These are phyloP conservation scores for Chalcosyrphus nemorum DNA, from an alignment of 2,888 invertebrate genomes.

Conservation along the genomic window DNA sequence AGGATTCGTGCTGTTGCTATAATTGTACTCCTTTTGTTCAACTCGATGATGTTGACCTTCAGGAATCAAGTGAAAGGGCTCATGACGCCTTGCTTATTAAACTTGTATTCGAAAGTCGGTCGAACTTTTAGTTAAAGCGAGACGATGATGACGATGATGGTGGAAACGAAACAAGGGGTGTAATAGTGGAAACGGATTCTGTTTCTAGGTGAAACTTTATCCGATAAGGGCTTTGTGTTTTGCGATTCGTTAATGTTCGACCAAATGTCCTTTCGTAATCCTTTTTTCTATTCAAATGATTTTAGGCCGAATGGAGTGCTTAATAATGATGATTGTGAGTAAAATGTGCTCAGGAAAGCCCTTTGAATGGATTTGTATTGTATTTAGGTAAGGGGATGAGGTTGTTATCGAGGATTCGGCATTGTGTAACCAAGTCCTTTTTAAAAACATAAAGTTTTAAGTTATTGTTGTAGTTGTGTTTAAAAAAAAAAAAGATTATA, in stretches of 20 bases:
- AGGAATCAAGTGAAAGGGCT: constrained; percentile 28
- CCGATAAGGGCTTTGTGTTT: constrained; percentile 20
- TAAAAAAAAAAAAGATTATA: not conserved
- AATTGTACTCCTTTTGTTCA: not conserved
- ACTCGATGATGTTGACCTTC: constrained; percentile 9
- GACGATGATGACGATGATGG: too few relatives aligned
- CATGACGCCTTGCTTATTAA: constrained; percentile 19
- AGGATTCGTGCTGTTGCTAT: not conserved
- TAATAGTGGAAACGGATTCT: constrained; percentile 10
- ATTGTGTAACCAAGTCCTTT: not conserved
- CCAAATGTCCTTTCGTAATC: constrained; percentile 18
- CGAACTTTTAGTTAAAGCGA: constrained; percentile 12
- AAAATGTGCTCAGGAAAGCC: not conserved
- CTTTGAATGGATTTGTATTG: constrained; percentile 1
- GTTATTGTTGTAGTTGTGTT: not conserved
- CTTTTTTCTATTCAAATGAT: constrained; percentile 26
- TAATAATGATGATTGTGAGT: constrained; percentile 30
- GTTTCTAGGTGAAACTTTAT: constrained; percentile 35
- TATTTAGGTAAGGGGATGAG: not conserved
- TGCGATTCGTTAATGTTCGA: not conserved
- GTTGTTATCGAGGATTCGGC: not conserved
- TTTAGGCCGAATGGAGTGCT: constrained; percentile 13
- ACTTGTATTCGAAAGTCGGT: constrained; percentile 31
- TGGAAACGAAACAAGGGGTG: not conserved
- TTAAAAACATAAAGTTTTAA: not conserved